Evolutionary conservation across 1,140 invertebrate species (phyloP).

Genomic region (Trachymyrmex septentrionalis): DNA sequence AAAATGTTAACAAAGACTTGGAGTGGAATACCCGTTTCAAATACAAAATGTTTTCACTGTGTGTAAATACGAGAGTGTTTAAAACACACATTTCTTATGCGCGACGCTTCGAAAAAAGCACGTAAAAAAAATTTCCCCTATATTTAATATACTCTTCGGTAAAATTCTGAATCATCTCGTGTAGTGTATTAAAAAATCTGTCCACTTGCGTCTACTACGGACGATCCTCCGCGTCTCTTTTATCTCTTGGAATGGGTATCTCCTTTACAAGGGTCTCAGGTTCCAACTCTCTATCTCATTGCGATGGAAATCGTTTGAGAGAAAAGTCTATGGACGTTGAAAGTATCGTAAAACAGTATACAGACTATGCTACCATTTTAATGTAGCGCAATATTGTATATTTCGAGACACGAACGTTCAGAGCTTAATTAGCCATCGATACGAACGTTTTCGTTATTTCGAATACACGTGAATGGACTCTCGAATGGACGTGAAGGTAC

Average conservation of each 20-base stretch:
- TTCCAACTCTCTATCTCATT: background rate
- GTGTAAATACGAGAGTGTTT: background rate
- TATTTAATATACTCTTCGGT: background rate
- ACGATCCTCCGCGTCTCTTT: background rate
- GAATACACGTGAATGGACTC: background rate
- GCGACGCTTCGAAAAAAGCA: background rate
- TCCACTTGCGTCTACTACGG: background rate
- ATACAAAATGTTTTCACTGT: no score
- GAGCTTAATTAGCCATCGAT: conserved; percentile 39
- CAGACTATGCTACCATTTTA: conserved; percentile 4
- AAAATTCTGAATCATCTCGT: background rate
- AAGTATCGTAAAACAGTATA: background rate
- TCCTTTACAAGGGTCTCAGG: background rate
- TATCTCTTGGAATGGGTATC: background rate
- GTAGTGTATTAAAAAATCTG: background rate
- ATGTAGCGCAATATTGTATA: conserved; percentile 6
- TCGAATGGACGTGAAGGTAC: background rate
- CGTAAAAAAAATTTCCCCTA: background rate
- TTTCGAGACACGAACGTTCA: conserved; percentile 8
- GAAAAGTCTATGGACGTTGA: background rate
- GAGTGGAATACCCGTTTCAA: no score
- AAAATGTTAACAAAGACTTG: no score
- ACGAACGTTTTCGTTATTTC: background rate
- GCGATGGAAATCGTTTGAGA: background rate
- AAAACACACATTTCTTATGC: background rate